A percentile compares a stretch with the other conserved stretches of the same genome.
phyloP scores from a whole-genome alignment of 1,140 invertebrate genomes.

The Acromyrmex heyeri region DNA sequence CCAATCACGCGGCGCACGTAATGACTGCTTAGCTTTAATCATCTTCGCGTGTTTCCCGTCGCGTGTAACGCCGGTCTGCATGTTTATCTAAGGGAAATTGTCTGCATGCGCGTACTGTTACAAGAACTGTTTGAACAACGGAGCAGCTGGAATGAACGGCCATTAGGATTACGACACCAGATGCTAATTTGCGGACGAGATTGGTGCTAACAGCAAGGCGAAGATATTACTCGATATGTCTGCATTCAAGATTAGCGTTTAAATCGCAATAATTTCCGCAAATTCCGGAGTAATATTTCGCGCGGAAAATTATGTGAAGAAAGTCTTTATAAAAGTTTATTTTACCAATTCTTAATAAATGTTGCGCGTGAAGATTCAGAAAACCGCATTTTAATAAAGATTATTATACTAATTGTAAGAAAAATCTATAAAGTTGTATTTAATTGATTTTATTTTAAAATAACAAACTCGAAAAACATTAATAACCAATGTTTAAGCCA shows the following conservation, averaged over 20 bases:
- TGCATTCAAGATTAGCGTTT: not conserved
- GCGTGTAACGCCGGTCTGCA: not conserved
- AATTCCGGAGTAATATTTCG: not conserved
- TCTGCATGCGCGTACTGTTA: slow-evolving; percentile 7
- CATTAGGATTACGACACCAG: slow-evolving; percentile 45
- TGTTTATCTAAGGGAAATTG: slow-evolving; percentile 34
- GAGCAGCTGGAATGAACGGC: slow-evolving; percentile 33
- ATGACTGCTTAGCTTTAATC: slow-evolving; percentile 61
- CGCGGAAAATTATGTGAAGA: too few species aligned
- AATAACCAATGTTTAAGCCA: not conserved
- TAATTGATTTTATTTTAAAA: not conserved
- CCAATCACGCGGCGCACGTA: slow-evolving; percentile 38
- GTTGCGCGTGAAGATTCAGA: not conserved
- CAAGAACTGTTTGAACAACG: slow-evolving; percentile 53
- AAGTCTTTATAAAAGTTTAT: not conserved
- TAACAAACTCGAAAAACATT: slow-evolving; percentile 8
- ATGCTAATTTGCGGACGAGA: slow-evolving; percentile 53
- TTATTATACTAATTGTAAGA: not conserved
- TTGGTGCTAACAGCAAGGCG: slow-evolving; percentile 12
- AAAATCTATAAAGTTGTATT: not conserved
- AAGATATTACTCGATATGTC: slow-evolving; percentile 1
- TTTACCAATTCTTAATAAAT: not conserved
- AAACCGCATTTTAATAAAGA: not conserved
- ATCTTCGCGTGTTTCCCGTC: slow-evolving; percentile 48
- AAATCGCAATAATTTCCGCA: not conserved